Evolutionary conservation across 2,113 vertebrate species (phyloP).

Genomic region (Neodontobutis hainanensis): DNA sequence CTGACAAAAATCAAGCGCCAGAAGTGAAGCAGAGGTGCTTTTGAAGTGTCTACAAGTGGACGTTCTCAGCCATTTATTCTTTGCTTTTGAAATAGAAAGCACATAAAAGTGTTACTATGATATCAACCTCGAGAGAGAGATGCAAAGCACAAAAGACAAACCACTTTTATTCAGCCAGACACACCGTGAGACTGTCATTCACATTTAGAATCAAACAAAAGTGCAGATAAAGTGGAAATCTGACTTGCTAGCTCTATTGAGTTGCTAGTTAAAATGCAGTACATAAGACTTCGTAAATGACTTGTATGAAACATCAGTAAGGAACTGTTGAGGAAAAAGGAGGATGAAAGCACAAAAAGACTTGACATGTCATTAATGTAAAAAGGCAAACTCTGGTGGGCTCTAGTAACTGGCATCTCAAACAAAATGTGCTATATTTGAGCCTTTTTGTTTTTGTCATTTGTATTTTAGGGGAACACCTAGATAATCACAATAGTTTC

Average conservation of each 20-base stretch:
- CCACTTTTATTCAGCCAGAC: neutral
- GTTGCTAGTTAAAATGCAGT: neutral
- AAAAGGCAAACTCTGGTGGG: too few species aligned
- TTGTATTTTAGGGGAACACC: too few species aligned
- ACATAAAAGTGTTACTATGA: conserved; percentile 5
- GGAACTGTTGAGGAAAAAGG: too few species aligned
- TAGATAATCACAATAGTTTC: too few species aligned
- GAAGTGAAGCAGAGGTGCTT: conserved; percentile 5
- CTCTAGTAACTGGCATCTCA: too few species aligned
- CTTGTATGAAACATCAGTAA: too few species aligned
- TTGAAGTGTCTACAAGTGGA: conserved; percentile 11
- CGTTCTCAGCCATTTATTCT: neutral
- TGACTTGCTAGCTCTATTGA: neutral
- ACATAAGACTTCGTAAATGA: too few species aligned
- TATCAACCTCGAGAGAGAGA: neutral
- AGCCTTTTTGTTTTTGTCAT: too few species aligned
- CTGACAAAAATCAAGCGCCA: conserved; percentile 35
- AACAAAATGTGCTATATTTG: too few species aligned
- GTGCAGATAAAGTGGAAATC: neutral
- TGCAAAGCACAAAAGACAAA: neutral
- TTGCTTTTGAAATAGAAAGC: conserved; percentile 19
- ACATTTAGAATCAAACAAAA: neutral
- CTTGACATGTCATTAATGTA: too few species aligned
- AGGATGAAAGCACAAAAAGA: too few species aligned
- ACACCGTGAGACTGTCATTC: neutral